Conservation (phyloP, 2,797 vertebrate genomes). For the Lateolabrax maculatus region DNA sequence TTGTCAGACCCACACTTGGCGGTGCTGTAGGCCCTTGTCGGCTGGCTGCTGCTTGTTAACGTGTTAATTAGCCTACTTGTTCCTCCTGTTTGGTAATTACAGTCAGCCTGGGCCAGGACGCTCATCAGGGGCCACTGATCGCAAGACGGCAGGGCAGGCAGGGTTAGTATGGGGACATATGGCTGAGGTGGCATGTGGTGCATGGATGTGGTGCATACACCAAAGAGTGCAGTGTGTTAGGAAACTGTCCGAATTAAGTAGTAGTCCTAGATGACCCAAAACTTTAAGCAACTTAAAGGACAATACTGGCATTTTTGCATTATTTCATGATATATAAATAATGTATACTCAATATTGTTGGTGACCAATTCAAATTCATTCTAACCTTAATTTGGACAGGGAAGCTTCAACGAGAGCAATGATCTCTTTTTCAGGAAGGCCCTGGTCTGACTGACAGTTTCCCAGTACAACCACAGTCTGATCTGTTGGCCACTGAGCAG, state of each 20-base stretch:
- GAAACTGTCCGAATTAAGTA: neutral
- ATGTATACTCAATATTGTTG: neutral
- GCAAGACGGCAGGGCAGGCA: constrained; percentile 49
- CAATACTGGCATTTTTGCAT: neutral
- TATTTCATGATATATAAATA: neutral
- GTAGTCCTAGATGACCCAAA: neutral
- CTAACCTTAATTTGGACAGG: neutral
- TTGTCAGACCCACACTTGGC: constrained; percentile 67
- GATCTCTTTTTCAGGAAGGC: neutral
- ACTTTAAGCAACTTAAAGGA: neutral
- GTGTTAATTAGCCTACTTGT: constrained; percentile 82
- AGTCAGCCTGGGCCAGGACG: constrained; percentile 63
- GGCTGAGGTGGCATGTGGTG: constrained; percentile 28
- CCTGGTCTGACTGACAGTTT: neutral
- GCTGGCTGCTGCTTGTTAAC: constrained; percentile 77
- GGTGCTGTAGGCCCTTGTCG: constrained; percentile 64
- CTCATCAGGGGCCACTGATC: constrained; percentile 69
- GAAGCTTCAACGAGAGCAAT: neutral
- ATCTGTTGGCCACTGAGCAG: constrained; percentile 10
- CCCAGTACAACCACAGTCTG: neutral
- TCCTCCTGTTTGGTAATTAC: constrained; percentile 81
- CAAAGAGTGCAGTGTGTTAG: constrained; percentile 13
- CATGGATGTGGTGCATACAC: neutral
- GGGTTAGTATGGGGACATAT: constrained; percentile 58
- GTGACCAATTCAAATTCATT: neutral